Conservation (phyloP, 2,113 vertebrate species). For the Fukomys damarensis region DNA sequence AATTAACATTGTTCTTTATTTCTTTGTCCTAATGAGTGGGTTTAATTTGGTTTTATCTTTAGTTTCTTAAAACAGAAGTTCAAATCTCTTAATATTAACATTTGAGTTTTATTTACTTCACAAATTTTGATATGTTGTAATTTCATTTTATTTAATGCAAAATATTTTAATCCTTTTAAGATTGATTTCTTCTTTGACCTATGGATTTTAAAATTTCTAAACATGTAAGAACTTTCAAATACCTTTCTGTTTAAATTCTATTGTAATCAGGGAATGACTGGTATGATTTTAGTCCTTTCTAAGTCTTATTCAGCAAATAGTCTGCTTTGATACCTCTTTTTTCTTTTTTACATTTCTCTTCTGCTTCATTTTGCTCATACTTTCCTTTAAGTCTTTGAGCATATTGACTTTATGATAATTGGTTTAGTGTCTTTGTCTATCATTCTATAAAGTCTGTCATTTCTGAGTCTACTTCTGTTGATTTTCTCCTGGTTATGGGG, state of each 20-base stretch:
- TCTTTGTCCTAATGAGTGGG: conserved; percentile 26
- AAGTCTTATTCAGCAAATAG: neutral
- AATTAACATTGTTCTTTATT: neutral
- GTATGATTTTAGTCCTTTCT: conserved; percentile 38
- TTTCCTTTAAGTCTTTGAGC: conserved; percentile 26
- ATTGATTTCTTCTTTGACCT: neutral
- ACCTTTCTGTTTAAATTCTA: conserved; percentile 33
- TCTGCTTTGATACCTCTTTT: neutral
- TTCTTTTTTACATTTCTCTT: neutral
- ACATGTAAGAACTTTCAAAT: conserved; percentile 10
- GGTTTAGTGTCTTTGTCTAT: neutral
- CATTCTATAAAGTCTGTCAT: neutral
- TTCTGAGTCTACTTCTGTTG: conserved; percentile 42
- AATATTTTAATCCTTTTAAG: conserved; percentile 2
- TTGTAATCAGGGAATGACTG: neutral
- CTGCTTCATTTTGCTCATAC: neutral
- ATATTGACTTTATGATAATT: neutral
- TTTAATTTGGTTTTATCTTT: conserved; percentile 39
- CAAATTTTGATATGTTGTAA: neutral
- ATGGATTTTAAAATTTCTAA: neutral
- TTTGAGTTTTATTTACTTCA: conserved; percentile 27
- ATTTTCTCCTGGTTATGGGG: conserved; percentile 34
- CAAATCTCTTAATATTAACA: neutral
- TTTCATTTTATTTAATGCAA: conserved; percentile 30
- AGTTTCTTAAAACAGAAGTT: conserved; percentile 36